A percentile compares a stretch with the other conserved stretches of the same genome.
phyloP scores from a whole-genome alignment of 2,888 invertebrate species.

The Cyclophora albipunctata region DNA sequence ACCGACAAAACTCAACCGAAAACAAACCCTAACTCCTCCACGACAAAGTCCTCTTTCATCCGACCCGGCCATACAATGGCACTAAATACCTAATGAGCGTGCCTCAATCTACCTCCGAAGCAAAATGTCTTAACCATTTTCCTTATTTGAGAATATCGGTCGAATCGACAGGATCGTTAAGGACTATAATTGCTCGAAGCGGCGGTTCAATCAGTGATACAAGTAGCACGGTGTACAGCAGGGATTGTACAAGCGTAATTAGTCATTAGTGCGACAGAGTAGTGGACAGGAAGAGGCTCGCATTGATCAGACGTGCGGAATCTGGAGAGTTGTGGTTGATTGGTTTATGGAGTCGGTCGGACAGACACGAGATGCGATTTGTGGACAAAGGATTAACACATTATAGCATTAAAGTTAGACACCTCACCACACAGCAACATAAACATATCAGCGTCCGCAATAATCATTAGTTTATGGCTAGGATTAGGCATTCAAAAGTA shows the following conservation, averaged over 20 bases:
- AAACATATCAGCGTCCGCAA: not conserved
- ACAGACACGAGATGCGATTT: constrained; percentile 10
- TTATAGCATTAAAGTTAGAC: no score
- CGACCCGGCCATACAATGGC: constrained; percentile 33
- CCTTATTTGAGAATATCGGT: constrained; percentile 1
- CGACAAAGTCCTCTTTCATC: constrained; percentile 14
- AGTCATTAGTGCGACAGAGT: constrained; percentile 63
- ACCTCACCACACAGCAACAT: no score
- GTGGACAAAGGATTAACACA: constrained; percentile 9
- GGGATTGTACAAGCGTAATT: constrained; percentile 67
- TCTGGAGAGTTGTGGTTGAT: constrained; percentile 32
- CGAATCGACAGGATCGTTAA: constrained; percentile 16
- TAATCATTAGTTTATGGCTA: not conserved
- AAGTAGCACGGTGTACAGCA: constrained; percentile 41
- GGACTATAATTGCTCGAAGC: constrained; percentile 27
- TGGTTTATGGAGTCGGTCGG: constrained; percentile 31
- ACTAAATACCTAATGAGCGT: constrained; percentile 67
- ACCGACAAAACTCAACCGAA: constrained; percentile 7
- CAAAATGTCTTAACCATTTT: constrained; percentile 42
- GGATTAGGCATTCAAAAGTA: not conserved
- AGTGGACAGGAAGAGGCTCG: constrained; percentile 58
- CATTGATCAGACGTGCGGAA: constrained; percentile 51
- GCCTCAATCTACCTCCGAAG: constrained; percentile 33
- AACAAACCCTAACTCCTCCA: constrained; percentile 15
- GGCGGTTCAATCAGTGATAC: constrained; percentile 23